phyloP scores from a whole-genome alignment of 2,797 vertebrate genomes.

The Lycodopsis pacificus region DNA sequence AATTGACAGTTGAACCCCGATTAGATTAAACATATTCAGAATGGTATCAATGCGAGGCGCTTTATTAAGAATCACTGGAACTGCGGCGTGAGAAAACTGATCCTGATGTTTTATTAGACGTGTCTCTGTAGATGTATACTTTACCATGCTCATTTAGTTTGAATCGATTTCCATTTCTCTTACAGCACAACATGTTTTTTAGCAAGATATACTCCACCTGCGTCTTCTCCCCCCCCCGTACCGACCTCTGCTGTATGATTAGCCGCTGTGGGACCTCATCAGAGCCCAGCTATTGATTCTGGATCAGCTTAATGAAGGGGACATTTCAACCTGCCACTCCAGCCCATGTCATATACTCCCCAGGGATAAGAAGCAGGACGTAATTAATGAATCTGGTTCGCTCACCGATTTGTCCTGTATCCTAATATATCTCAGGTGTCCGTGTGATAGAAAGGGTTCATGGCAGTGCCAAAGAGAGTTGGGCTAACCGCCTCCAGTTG shows the following conservation, averaged over 20 bases:
- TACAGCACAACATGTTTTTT: conserved; percentile 34
- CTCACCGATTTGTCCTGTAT: conserved; percentile 41
- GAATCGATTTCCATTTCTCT: conserved; percentile 32
- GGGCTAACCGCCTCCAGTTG: neutral
- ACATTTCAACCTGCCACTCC: conserved; percentile 65
- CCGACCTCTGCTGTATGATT: conserved; percentile 56
- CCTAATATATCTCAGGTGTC: conserved; percentile 6
- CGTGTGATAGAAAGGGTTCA: conserved; percentile 1
- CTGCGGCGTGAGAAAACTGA: conserved; percentile 21
- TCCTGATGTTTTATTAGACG: conserved; percentile 20
- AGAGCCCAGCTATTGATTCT: conserved; percentile 65
- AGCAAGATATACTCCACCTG: conserved; percentile 27
- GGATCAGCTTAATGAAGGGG: conserved; percentile 69
- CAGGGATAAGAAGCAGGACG: conserved; percentile 36
- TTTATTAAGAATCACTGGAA: conserved; percentile 24
- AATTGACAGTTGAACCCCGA: conserved; percentile 15
- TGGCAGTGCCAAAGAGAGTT: neutral
- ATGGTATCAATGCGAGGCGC: conserved; percentile 5
- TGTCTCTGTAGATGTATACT: conserved; percentile 9
- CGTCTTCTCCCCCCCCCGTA: neutral
- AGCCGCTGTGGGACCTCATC: conserved; percentile 64
- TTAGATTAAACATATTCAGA: conserved; percentile 23
- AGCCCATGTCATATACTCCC: conserved; percentile 42
- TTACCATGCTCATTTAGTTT: conserved; percentile 11
- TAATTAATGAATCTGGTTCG: conserved; percentile 55